phyloP scores from a whole-genome alignment of 2,797 vertebrate species.

The Gallirallus australis region DNA sequence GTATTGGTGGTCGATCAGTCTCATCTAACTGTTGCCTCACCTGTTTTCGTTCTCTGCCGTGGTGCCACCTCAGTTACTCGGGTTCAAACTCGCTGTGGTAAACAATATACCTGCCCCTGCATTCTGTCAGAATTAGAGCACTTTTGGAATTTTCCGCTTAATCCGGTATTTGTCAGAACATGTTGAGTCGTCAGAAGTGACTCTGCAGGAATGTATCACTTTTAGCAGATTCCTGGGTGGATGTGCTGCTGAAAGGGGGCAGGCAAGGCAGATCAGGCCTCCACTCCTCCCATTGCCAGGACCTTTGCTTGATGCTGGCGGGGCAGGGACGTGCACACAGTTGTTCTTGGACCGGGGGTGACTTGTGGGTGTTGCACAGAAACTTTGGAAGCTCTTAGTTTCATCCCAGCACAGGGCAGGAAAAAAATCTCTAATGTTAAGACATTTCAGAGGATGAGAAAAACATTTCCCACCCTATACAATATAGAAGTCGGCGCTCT shows the following conservation, averaged over 20 bases:
- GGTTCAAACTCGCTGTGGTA: neutral
- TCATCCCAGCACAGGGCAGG: neutral
- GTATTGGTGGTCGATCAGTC: neutral
- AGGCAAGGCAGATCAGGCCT: neutral
- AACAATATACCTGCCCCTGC: neutral
- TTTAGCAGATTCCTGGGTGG: neutral
- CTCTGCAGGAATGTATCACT: neutral
- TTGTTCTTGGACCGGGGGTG: neutral
- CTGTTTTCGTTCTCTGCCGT: neutral
- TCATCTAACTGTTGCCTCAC: neutral
- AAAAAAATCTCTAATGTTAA: neutral
- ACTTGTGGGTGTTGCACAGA: neutral
- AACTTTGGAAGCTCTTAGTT: neutral
- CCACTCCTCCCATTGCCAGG: neutral
- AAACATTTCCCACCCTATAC: neutral
- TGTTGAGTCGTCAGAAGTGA: neutral
- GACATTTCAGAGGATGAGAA: neutral
- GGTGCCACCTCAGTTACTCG: neutral
- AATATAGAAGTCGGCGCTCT: neutral
- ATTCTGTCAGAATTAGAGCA: neutral
- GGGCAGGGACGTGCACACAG: accelerated
- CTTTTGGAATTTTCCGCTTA: slow-evolving; percentile 26
- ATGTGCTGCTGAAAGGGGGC: neutral
- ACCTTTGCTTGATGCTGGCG: neutral
- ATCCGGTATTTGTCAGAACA: slow-evolving; percentile 42